Conservation (phyloP, 2,888 invertebrate species). For the Notocelia uddmanniana region DNA sequence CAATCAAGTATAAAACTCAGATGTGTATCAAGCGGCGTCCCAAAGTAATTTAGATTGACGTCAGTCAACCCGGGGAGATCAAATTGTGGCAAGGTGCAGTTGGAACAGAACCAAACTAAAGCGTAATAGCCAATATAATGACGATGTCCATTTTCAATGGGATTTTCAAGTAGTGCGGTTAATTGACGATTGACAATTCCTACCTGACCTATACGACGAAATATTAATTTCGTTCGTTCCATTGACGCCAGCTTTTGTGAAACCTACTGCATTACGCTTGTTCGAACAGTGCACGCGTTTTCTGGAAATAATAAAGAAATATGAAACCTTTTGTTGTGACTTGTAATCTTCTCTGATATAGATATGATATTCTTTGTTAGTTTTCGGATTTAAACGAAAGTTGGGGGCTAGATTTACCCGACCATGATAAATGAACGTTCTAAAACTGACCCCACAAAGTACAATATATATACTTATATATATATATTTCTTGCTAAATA, state of each 20-base stretch:
- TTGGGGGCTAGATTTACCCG: not conserved
- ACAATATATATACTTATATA: too few relatives aligned
- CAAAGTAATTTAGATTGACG: not conserved
- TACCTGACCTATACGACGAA: not conserved
- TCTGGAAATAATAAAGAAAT: not conserved
- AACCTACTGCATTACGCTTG: not conserved
- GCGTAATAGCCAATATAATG: not conserved
- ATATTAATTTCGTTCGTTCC: not conserved
- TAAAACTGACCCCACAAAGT: too few relatives aligned
- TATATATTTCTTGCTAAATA: too few relatives aligned
- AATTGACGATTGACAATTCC: too few relatives aligned
- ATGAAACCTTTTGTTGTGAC: too few relatives aligned
- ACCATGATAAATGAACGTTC: not conserved
- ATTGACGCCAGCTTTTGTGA: not conserved
- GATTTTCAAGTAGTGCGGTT: not conserved
- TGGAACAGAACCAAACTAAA: not conserved
- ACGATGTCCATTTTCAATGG: too few relatives aligned
- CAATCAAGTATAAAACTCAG: constrained; percentile 1
- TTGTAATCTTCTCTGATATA: too few relatives aligned
- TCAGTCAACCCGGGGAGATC: not conserved
- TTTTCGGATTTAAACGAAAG: not conserved
- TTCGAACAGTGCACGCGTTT: not conserved
- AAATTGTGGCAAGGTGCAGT: not conserved
- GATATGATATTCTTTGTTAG: too few relatives aligned
- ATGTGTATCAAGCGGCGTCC: not conserved